A percentile compares a stretch with the other conserved stretches of the same genome.
These are phyloP conservation scores for Pterobdella sp. DNA, from an alignment of 2,888 invertebrate species.

Conservation along the genomic window DNA sequence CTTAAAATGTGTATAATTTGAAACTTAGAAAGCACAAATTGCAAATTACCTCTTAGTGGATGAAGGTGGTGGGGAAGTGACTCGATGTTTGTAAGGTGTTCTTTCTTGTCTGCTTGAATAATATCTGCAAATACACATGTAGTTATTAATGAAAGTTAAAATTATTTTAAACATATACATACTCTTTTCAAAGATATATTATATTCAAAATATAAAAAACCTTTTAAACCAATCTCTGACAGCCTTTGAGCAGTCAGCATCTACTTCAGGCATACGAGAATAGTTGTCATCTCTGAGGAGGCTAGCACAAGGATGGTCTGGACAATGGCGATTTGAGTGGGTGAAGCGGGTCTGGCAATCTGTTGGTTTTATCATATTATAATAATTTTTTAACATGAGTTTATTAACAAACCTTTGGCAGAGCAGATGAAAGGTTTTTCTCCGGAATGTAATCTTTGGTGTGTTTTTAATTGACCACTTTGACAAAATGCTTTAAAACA, in stretches of 20 bases:
- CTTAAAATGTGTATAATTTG: neutral
- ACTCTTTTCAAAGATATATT: neutral
- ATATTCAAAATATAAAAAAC: slow-evolving; percentile 10
- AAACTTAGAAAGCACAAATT: neutral
- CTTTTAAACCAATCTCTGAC: slow-evolving; percentile 33
- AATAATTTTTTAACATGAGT: neutral
- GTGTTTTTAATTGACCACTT: slow-evolving; percentile 69
- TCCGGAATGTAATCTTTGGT: slow-evolving; percentile 68
- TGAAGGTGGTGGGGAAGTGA: slow-evolving; percentile 13
- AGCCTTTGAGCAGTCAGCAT: slow-evolving; percentile 13
- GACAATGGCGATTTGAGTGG: slow-evolving; percentile 69
- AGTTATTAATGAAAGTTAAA: neutral
- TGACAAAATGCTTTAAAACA: slow-evolving; percentile 67
- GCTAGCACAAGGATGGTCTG: slow-evolving; percentile 62
- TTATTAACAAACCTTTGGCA: slow-evolving; percentile 40
- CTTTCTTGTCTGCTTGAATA: slow-evolving; percentile 11
- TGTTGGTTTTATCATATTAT: neutral
- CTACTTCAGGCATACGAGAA: slow-evolving; percentile 20
- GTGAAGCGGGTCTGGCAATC: slow-evolving; percentile 64
- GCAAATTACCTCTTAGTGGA: neutral
- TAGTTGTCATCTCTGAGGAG: slow-evolving; percentile 46
- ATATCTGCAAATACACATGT: slow-evolving; percentile 11
- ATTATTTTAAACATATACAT: neutral
- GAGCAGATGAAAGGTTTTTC: slow-evolving; percentile 67
- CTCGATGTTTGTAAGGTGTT: slow-evolving; percentile 27